Percentiles rank a stretch among this genome's conserved stretches.
Evolutionary conservation across 1,140 invertebrate genomes (phyloP).

Genomic region (Leptinotarsa undecemlineata): DNA sequence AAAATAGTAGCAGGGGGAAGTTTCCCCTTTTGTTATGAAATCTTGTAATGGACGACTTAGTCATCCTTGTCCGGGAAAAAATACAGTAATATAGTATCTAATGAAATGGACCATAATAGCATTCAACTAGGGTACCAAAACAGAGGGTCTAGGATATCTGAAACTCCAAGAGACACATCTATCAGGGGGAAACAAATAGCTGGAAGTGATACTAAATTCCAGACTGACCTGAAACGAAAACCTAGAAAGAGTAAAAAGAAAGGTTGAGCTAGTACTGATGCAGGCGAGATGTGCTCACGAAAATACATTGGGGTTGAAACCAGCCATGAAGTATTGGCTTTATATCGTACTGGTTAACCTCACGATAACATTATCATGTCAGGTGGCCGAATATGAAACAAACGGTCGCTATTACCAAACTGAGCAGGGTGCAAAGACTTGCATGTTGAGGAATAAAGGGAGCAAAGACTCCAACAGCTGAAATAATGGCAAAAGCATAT

Average conservation of each 20-base stretch:
- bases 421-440: background rate
- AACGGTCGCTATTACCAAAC: background rate
- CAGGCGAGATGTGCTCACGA: background rate
- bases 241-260: background rate
- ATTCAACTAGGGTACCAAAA: too few species aligned
- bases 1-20: too few species aligned
- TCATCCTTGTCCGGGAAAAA: too few species aligned
- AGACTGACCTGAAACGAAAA: background rate
- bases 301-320: background rate
- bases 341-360: background rate
- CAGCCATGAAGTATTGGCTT: background rate
- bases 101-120: too few species aligned
- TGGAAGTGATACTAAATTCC: background rate
- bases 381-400: background rate
- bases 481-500: too few species aligned
- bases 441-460: background rate
- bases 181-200: too few species aligned
- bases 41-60: too few species aligned
- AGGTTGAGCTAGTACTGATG: background rate
- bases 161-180: too few species aligned
- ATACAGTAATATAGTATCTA: too few species aligned
- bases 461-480: background rate
- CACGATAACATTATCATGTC: background rate
- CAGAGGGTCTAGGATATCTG: too few species aligned
- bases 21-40: too few species aligned